These are phyloP conservation scores for Entosphenus tridentatus DNA, from an alignment of 2,113 vertebrate genomes.

Conservation along the genomic window DNA sequence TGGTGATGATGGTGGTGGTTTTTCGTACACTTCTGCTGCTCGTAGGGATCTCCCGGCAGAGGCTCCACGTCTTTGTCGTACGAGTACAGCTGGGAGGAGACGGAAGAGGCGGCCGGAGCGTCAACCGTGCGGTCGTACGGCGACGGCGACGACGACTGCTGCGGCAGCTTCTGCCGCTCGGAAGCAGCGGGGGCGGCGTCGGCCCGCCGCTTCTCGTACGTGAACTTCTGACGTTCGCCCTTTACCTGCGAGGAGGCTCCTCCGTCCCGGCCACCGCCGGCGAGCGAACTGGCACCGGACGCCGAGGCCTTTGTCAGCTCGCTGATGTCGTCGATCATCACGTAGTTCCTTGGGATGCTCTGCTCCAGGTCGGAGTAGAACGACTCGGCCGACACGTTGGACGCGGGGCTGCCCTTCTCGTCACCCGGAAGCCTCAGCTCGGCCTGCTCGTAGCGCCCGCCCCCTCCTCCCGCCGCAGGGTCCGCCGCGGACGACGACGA, in stretches of 20 bases:
- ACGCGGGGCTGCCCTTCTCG: slow-evolving; percentile 18
- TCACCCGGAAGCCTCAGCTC: slow-evolving; percentile 25
- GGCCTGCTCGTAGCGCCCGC: slow-evolving; percentile 48
- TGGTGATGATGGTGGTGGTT: slow-evolving; percentile 40
- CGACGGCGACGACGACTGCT: slow-evolving; percentile 19
- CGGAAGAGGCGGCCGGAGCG: slow-evolving; percentile 26
- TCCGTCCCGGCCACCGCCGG: no score
- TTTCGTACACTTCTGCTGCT: slow-evolving; percentile 79
- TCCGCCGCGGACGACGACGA: slow-evolving; percentile 36
- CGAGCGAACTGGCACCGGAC: slow-evolving; percentile 13
- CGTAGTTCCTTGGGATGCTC: slow-evolving; percentile 83
- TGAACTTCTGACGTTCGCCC: no score
- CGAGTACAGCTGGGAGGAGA: slow-evolving; percentile 30
- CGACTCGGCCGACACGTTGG: slow-evolving; percentile 47
- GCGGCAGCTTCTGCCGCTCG: slow-evolving; percentile 45
- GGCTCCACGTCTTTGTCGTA: slow-evolving; percentile 55
- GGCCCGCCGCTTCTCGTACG: no score
- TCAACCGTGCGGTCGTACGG: slow-evolving; percentile 36
- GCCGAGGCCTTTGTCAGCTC: slow-evolving; percentile 78
- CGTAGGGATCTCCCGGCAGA: slow-evolving; percentile 11
- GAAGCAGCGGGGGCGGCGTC: slow-evolving; percentile 31
- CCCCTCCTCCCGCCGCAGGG: slow-evolving; percentile 23
- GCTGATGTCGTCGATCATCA: slow-evolving; percentile 96
- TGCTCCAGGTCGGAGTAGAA: slow-evolving; percentile 77
- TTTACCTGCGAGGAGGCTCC: no score